Evolutionary conservation across 53 echinoderm and acorn worm species (phyloP).

Genomic region (Crossaster papposus): DNA sequence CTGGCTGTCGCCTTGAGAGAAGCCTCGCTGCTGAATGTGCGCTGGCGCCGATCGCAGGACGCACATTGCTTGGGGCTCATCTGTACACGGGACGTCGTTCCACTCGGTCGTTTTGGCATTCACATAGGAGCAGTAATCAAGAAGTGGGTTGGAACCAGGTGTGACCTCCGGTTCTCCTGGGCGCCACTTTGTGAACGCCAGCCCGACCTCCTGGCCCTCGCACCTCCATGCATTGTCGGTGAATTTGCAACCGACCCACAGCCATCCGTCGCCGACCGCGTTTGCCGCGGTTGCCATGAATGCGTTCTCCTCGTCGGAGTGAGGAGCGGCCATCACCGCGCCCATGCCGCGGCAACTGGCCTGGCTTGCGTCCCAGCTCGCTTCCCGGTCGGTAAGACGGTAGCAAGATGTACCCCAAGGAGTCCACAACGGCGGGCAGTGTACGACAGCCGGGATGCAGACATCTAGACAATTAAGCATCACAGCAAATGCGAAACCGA

Average conservation of each 20-base stretch:
- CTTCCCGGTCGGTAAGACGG: neutral
- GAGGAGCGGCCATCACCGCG: neutral
- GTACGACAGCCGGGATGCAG: neutral
- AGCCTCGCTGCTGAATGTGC: neutral
- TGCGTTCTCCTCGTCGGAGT: neutral
- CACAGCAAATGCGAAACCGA: neutral
- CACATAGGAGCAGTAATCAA: neutral
- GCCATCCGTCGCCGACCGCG: neutral
- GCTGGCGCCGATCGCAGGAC: neutral
- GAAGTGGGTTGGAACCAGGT: neutral
- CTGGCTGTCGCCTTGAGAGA: neutral
- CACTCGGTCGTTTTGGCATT: neutral
- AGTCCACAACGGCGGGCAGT: neutral
- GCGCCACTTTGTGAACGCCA: neutral
- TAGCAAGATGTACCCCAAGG: neutral
- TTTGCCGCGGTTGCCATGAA: neutral
- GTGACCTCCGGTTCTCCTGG: neutral
- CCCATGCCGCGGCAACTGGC: neutral
- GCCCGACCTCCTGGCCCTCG: neutral
- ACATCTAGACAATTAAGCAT: neutral
- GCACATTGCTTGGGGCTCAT: neutral
- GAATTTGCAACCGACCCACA: slow-evolving; percentile 4
- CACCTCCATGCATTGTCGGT: neutral
- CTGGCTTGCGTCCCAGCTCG: neutral
- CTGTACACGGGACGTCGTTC: neutral